These are phyloP conservation scores for Bibio marci DNA, from an alignment of 2,888 invertebrate species.

Conservation along the genomic window DNA sequence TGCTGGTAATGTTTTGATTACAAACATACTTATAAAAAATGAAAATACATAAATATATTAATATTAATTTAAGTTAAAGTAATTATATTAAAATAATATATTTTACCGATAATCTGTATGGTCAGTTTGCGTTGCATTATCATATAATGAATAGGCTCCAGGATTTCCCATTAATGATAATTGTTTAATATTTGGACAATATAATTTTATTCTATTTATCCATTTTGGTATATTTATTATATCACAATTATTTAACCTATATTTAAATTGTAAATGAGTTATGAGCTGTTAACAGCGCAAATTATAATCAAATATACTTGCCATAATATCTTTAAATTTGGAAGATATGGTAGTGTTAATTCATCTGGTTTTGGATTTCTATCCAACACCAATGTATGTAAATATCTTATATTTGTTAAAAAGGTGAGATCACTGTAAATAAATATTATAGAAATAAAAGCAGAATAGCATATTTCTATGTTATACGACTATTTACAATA, in stretches of 20 bases:
- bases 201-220: conserved; percentile 47
- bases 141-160: conserved; percentile 59
- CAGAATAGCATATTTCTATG: too few relatives aligned
- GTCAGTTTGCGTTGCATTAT: conserved; percentile 31
- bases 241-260: conserved; percentile 48
- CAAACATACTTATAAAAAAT: conserved; percentile 11
- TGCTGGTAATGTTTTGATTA: conserved; percentile 17
- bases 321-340: conserved; percentile 61
- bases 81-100: neutral
- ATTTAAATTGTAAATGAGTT: conserved; percentile 3
- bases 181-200: conserved; percentile 55
- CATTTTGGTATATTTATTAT: conserved; percentile 49
- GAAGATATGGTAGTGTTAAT: conserved; percentile 51
- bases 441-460: too few relatives aligned
- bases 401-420: conserved; percentile 48
- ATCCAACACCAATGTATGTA: conserved; percentile 66
- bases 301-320: conserved; percentile 17
- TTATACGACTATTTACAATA: too few relatives aligned
- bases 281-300: neutral
- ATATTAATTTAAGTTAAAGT: neutral
- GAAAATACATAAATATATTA: neutral
- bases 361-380: conserved; percentile 56
- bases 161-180: conserved; percentile 75
- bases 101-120: conserved; percentile 15
- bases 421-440: conserved; percentile 57